Evolutionary conservation across 2,797 vertebrate species (phyloP).

Genomic region (Hypotaenidia okinawae): DNA sequence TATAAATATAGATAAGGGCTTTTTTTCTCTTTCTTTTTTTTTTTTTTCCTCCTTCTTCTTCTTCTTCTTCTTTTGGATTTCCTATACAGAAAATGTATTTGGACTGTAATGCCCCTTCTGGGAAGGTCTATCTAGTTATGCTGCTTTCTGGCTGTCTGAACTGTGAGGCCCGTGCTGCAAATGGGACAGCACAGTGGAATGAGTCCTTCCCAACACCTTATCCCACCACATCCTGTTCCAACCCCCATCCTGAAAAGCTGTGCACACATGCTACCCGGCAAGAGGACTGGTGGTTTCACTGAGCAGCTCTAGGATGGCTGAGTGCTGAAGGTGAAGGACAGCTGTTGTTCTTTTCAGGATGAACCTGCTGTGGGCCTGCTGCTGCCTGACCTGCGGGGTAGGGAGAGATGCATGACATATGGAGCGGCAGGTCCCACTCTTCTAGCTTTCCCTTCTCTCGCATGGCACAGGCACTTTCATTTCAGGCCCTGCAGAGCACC

Average conservation of each 20-base stretch:
- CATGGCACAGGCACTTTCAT: background rate
- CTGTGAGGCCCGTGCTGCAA: background rate
- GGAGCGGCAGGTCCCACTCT: background rate
- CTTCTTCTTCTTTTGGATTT: slow-evolving; percentile 53
- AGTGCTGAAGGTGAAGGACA: background rate
- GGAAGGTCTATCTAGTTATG: slow-evolving; percentile 33
- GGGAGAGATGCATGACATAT: background rate
- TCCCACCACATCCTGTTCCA: background rate
- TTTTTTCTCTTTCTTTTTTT: background rate
- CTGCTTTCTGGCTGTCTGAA: slow-evolving; percentile 39
- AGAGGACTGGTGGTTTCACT: background rate
- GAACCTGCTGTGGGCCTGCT: background rate
- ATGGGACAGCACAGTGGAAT: background rate
- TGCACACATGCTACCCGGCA: background rate
- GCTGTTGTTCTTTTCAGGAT: background rate
- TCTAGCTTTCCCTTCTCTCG: background rate
- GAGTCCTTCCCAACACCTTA: background rate
- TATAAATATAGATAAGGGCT: slow-evolving; percentile 72
- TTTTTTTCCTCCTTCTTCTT: background rate
- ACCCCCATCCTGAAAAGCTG: background rate
- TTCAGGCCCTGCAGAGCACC: background rate
- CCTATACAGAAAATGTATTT: slow-evolving; percentile 19
- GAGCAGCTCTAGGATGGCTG: background rate
- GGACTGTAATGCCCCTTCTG: slow-evolving; percentile 48
- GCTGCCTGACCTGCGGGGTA: background rate